Conservation (phyloP, 2,888 invertebrate species). For the Lasioglossum calceatum region DNA sequence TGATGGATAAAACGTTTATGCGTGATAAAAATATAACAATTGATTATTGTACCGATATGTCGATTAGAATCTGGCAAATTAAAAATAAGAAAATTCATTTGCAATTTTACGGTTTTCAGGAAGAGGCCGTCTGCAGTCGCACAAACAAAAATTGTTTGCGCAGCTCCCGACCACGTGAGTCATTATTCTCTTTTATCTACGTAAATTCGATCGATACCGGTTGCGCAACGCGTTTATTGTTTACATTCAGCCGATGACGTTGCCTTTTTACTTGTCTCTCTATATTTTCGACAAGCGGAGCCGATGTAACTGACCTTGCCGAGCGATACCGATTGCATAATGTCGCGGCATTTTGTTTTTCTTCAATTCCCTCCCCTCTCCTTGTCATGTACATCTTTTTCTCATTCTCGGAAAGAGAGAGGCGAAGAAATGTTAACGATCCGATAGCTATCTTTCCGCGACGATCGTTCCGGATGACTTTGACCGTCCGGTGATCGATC, state of each 20-base stretch:
- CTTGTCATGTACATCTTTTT: background rate
- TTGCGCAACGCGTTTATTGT: slow-evolving; percentile 48
- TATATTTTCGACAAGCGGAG: slow-evolving; percentile 29
- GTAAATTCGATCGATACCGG: slow-evolving; percentile 32
- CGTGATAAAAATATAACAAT: too few relatives aligned
- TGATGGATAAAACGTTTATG: too few relatives aligned
- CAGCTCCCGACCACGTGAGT: background rate
- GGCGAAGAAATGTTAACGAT: background rate
- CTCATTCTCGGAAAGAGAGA: background rate
- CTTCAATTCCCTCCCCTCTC: background rate
- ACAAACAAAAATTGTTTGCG: slow-evolving; percentile 17
- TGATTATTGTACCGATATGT: background rate
- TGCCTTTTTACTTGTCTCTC: slow-evolving; percentile 22
- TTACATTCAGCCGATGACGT: slow-evolving; percentile 32
- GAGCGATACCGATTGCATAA: slow-evolving; percentile 46
- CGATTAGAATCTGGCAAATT: too few relatives aligned
- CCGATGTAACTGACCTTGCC: slow-evolving; percentile 64
- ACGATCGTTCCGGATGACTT: slow-evolving; percentile 1
- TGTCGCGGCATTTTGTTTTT: background rate
- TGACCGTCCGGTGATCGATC: background rate
- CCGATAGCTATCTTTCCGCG: background rate
- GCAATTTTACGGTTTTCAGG: background rate
- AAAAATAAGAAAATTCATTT: background rate
- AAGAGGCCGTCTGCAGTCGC: background rate
- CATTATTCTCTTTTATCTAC: slow-evolving; percentile 33